phyloP scores from a whole-genome alignment of 2,888 invertebrate genomes.

The Melanchra persicariae region DNA sequence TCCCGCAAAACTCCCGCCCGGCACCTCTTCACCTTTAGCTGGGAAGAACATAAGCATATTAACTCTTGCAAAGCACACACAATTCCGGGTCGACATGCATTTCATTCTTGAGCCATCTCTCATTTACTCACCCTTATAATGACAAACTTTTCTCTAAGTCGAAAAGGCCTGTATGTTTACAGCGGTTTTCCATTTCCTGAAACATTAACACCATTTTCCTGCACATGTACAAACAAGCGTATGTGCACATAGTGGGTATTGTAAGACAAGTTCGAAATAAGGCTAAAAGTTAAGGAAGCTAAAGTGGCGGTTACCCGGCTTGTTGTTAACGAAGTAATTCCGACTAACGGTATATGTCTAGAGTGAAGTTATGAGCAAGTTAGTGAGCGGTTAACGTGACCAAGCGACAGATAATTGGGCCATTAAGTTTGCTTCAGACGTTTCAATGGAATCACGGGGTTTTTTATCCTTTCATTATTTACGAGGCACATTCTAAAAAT shows the following conservation, averaged over 20 bases:
- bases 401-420: conserved; percentile 50
- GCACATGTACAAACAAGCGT: conserved; percentile 23
- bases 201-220: conserved; percentile 35
- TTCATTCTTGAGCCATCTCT: background rate
- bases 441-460: conserved; percentile 17
- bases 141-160: conserved; percentile 14
- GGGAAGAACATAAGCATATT: background rate
- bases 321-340: conserved; percentile 58
- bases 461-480: background rate
- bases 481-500: too few relatives aligned
- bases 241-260: conserved; percentile 44
- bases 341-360: conserved; percentile 43
- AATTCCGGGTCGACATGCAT: background rate
- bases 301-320: conserved; percentile 50
- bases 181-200: conserved; percentile 12
- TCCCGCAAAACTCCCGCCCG: too few relatives aligned
- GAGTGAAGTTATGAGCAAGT: conserved; percentile 61
- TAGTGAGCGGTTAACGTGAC: conserved; percentile 47
- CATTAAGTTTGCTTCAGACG: conserved; percentile 41
- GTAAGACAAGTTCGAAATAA: conserved; percentile 50
- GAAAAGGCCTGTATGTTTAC: conserved; percentile 10
- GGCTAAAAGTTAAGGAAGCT: conserved; percentile 46
- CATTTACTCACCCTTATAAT: background rate
- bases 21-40: too few relatives aligned
- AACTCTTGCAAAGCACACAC: background rate